These are phyloP conservation scores for Zaprionus gabonicus DNA, from an alignment of 1,140 invertebrate species.

Conservation along the genomic window DNA sequence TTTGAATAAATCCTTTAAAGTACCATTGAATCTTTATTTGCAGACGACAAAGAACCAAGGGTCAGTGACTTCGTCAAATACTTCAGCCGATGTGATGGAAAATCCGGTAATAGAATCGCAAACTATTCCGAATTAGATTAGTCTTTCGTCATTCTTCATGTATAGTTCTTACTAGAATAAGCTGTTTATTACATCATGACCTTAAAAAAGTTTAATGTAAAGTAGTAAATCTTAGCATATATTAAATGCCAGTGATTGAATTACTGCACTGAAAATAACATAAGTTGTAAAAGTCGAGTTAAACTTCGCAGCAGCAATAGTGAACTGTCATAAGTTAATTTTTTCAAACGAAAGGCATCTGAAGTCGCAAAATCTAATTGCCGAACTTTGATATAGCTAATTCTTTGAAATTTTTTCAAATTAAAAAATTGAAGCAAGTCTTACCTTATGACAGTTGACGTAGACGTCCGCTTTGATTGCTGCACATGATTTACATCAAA, in stretches of 20 bases:
- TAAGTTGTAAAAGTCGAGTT: slow-evolving; percentile 5
- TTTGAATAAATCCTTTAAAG: not conserved
- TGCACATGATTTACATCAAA: not conserved
- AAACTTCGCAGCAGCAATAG: not conserved
- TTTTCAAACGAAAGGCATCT: not conserved
- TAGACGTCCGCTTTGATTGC: not conserved
- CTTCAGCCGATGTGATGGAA: slow-evolving; percentile 38
- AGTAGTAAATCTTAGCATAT: slow-evolving; percentile 5
- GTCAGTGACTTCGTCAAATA: slow-evolving; percentile 45
- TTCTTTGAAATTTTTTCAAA: not conserved
- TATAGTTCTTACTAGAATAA: slow-evolving; percentile 9
- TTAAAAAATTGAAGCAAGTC: not conserved
- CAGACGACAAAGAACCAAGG: slow-evolving; percentile 46
- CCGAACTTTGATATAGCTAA: not conserved
- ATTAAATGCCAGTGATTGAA: slow-evolving; percentile 4
- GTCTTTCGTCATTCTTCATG: slow-evolving; percentile 2
- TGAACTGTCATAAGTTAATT: not conserved
- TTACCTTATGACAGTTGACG: not conserved
- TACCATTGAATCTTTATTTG: not conserved
- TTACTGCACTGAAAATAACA: slow-evolving; percentile 4
- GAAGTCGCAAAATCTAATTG: not conserved
- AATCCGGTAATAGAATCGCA: slow-evolving; percentile 37
- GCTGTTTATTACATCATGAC: slow-evolving; percentile 4
- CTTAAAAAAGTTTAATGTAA: not conserved
- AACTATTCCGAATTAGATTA: not conserved